phyloP scores from a whole-genome alignment of 2,797 vertebrate genomes.

The Psittacula derbiana region DNA sequence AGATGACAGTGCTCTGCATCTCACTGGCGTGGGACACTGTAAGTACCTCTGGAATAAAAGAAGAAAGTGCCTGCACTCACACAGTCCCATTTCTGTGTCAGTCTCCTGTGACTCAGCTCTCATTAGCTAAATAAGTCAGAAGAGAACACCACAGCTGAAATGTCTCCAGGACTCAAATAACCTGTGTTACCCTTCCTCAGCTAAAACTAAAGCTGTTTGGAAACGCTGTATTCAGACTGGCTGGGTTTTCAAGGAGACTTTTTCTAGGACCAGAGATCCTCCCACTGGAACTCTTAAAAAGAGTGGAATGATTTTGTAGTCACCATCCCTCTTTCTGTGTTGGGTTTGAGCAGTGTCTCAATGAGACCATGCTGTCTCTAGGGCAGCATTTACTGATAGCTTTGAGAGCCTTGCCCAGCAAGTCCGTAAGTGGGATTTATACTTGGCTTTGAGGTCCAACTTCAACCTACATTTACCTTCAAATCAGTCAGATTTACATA shows the following conservation, averaged over 20 bases:
- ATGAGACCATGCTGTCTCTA: not conserved
- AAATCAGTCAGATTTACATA: not conserved
- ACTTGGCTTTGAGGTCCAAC: not conserved
- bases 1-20: not conserved
- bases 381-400: not conserved
- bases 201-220: not conserved
- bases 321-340: not conserved
- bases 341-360: not conserved
- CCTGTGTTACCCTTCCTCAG: not conserved
- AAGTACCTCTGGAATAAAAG: not conserved
- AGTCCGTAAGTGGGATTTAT: not conserved
- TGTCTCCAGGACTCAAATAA: not conserved
- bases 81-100: not conserved
- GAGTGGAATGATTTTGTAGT: not conserved
- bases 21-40: not conserved
- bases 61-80: not conserved
- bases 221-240: not conserved
- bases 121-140: not conserved
- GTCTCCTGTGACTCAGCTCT: not conserved
- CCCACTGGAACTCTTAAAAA: not conserved
- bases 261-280: not conserved
- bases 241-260: fast-evolving
- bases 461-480: not conserved
- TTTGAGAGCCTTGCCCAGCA: not conserved
- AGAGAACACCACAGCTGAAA: not conserved